These are phyloP conservation scores for Sturnus vulgaris DNA, from an alignment of 2,113 vertebrate genomes.

Conservation along the genomic window DNA sequence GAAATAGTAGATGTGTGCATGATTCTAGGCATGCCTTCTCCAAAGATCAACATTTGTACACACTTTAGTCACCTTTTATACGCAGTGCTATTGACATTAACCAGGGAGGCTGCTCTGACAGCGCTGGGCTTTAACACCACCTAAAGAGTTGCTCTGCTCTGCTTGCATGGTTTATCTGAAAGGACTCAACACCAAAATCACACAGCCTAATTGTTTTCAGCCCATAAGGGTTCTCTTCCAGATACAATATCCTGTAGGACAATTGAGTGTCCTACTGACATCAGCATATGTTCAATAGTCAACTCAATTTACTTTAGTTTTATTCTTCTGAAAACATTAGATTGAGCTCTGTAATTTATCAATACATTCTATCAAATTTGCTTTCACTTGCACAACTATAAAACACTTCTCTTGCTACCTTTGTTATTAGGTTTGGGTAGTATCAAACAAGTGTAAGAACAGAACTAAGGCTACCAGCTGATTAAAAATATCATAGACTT, in stretches of 20 bases:
- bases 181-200: slow-evolving; percentile 65
- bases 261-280: slow-evolving; percentile 38
- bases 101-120: slow-evolving; percentile 78
- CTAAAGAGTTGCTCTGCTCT: slow-evolving; percentile 61
- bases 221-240: slow-evolving; percentile 57
- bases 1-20: slow-evolving; percentile 82
- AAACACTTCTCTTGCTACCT: background rate
- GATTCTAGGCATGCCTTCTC: slow-evolving; percentile 81
- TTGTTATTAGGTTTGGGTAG: background rate
- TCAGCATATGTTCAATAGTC: background rate
- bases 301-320: background rate
- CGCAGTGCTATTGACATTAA: slow-evolving; percentile 81
- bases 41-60: slow-evolving; percentile 86
- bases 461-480: background rate
- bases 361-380: background rate
- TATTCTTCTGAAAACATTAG: background rate
- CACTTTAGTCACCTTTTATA: slow-evolving; percentile 83
- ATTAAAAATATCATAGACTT: background rate
- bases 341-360: background rate
- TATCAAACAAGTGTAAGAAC: background rate
- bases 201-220: slow-evolving; percentile 75
- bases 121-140: slow-evolving; percentile 68
- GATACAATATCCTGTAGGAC: slow-evolving; percentile 52
- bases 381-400: background rate
- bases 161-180: slow-evolving; percentile 68